A percentile compares a stretch with the other conserved stretches of the same genome.
Evolutionary conservation across 2,113 vertebrate species (phyloP).

Genomic region (Neodontobutis hainanensis): DNA sequence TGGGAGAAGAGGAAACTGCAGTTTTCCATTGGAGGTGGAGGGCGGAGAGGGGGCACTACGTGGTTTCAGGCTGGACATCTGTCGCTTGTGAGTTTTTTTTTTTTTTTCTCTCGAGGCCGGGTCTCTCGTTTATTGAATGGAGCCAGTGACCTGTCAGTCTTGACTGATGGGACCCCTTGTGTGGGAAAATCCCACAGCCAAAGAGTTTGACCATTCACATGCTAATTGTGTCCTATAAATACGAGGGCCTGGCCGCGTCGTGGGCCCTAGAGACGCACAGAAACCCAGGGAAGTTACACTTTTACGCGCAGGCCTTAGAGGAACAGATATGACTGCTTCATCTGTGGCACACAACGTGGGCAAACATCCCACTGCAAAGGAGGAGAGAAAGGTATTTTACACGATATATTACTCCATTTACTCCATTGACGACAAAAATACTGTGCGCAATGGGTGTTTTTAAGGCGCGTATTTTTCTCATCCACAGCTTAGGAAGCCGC

Average conservation of each 20-base stretch:
- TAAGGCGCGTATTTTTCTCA: slow-evolving; percentile 11
- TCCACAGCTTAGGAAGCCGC: slow-evolving; percentile 86
- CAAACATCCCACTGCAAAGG: slow-evolving; percentile 80
- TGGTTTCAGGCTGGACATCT: slow-evolving; percentile 87
- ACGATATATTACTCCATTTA: neutral
- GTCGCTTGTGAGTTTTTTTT: slow-evolving; percentile 72
- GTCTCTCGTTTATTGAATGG: slow-evolving; percentile 79
- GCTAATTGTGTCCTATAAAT: slow-evolving; percentile 88
- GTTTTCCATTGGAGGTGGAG: slow-evolving; percentile 42
- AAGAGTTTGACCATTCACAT: slow-evolving; percentile 84
- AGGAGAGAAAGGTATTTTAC: slow-evolving; percentile 88
- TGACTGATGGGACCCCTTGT: slow-evolving; percentile 87
- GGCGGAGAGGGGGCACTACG: slow-evolving; percentile 42
- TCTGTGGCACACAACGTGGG: slow-evolving; percentile 63
- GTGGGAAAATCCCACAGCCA: slow-evolving; percentile 87
- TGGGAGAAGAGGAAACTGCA: slow-evolving; percentile 74
- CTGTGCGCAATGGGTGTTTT: neutral
- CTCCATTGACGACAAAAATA: too few relatives aligned
- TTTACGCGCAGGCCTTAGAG: slow-evolving; percentile 11
- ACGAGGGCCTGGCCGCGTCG: slow-evolving; percentile 68
- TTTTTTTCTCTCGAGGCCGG: slow-evolving; percentile 63
- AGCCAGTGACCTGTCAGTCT: slow-evolving; percentile 88
- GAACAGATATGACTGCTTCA: slow-evolving; percentile 84
- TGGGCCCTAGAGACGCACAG: slow-evolving; percentile 71
- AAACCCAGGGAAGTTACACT: slow-evolving; percentile 42